phyloP scores from a whole-genome alignment of 2,113 vertebrate species.

The Vimba vimba region DNA sequence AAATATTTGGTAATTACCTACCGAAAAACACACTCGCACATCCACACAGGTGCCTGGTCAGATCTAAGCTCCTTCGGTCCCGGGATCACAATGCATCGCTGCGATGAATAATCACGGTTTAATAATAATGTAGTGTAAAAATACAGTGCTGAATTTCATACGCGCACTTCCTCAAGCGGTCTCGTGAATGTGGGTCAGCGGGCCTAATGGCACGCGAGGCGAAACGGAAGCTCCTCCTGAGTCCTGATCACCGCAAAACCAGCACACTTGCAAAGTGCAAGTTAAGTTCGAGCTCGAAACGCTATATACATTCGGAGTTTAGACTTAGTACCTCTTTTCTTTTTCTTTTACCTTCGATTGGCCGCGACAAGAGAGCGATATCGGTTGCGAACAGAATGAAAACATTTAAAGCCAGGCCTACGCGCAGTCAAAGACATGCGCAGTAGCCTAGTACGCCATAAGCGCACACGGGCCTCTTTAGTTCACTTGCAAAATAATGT shows the following conservation, averaged over 20 bases:
- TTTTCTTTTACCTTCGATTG: background rate
- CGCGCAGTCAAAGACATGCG: constrained; percentile 13
- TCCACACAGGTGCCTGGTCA: background rate
- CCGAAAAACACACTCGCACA: background rate
- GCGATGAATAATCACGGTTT: background rate
- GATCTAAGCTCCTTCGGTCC: background rate
- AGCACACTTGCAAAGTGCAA: constrained; percentile 50
- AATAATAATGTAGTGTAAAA: constrained; percentile 4
- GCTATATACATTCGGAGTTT: constrained; percentile 3
- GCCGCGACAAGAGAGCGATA: too few species aligned
- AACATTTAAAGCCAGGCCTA: constrained; percentile 17
- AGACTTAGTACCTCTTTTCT: background rate
- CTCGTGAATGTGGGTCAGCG: constrained; percentile 77
- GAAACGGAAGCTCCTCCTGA: constrained; percentile 71
- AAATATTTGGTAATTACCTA: background rate
- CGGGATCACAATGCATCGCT: background rate
- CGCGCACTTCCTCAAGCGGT: constrained; percentile 54
- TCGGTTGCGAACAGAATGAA: background rate
- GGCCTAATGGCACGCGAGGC: constrained; percentile 74
- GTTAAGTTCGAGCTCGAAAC: constrained; percentile 61
- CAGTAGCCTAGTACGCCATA: constrained; percentile 9
- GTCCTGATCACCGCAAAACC: constrained; percentile 66
- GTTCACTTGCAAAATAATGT: background rate
- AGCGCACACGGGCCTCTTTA: background rate
- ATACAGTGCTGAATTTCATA: background rate